Evolutionary conservation across 2,888 invertebrate genomes (phyloP).

Genomic region (Pandemis heparana): DNA sequence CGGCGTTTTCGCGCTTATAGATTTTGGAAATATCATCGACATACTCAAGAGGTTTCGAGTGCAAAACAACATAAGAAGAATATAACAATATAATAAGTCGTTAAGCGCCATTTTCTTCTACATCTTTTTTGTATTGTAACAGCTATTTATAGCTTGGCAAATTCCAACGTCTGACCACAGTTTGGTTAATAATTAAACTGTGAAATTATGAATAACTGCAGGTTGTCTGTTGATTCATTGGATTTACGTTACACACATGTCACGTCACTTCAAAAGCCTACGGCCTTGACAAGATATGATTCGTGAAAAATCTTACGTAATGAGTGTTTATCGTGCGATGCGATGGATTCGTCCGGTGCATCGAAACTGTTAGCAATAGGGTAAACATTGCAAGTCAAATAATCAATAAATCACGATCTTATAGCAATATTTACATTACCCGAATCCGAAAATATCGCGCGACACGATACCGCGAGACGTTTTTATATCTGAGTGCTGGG

Average conservation of each 20-base stretch:
- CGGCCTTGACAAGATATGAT: not conserved
- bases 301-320: slow-evolving; percentile 13
- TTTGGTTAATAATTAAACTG: too few relatives aligned
- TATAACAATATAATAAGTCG: too few relatives aligned
- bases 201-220: too few relatives aligned
- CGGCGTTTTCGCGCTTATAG: too few relatives aligned
- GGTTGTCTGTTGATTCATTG: not conserved
- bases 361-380: slow-evolving; percentile 55
- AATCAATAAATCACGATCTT: slow-evolving; percentile 71
- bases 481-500: slow-evolving; percentile 42
- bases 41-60: too few relatives aligned
- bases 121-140: too few relatives aligned
- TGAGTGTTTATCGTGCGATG: not conserved
- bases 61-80: too few relatives aligned
- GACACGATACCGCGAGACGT: slow-evolving; percentile 53
- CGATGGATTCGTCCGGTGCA: slow-evolving; percentile 43
- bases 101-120: too few relatives aligned
- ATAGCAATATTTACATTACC: slow-evolving; percentile 71
- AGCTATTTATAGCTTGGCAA: too few relatives aligned
- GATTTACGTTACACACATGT: not conserved
- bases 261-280: not conserved
- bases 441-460: slow-evolving; percentile 64
- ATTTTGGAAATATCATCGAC: too few relatives aligned
- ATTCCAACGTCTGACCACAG: too few relatives aligned
- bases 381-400: slow-evolving; percentile 68